Conservation (phyloP, 2,113 vertebrate genomes). For the Esox niger region DNA sequence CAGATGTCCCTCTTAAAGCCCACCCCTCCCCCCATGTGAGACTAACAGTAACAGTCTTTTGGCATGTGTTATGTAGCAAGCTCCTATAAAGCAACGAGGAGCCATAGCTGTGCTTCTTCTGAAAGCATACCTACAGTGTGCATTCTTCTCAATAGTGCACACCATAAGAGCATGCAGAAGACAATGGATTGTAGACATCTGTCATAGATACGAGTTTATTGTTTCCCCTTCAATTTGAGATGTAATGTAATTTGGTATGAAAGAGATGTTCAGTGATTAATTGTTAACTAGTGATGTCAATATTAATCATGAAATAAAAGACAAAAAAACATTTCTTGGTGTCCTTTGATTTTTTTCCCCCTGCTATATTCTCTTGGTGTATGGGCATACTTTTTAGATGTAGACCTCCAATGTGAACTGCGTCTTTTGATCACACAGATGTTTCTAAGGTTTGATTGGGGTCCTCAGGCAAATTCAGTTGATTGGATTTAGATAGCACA, state of each 20-base stretch:
- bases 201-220: conserved; percentile 62
- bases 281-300: conserved; percentile 79
- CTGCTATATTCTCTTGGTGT: background rate
- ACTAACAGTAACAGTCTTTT: conserved; percentile 47
- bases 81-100: conserved; percentile 30
- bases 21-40: conserved; percentile 40
- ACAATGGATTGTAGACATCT: conserved; percentile 62
- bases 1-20: conserved; percentile 18
- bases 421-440: background rate
- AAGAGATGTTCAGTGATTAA: conserved; percentile 75
- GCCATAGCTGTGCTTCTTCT: conserved; percentile 35
- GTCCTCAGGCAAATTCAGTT: no score
- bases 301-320: conserved; percentile 77
- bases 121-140: conserved; percentile 4
- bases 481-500: no score
- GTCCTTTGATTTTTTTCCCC: background rate
- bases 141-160: conserved; percentile 43
- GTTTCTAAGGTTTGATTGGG: no score
- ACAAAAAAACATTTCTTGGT: conserved; percentile 32
- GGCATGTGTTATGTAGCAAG: conserved; percentile 56
- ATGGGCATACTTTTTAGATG: background rate
- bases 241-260: conserved; percentile 73
- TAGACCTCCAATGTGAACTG: background rate
- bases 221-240: conserved; percentile 37
- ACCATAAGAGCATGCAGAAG: conserved; percentile 65